Percentiles rank a stretch among this genome's conserved stretches.
phyloP scores from a whole-genome alignment of 2,797 vertebrate genomes.

The Sebastiscus albofasciatus region DNA sequence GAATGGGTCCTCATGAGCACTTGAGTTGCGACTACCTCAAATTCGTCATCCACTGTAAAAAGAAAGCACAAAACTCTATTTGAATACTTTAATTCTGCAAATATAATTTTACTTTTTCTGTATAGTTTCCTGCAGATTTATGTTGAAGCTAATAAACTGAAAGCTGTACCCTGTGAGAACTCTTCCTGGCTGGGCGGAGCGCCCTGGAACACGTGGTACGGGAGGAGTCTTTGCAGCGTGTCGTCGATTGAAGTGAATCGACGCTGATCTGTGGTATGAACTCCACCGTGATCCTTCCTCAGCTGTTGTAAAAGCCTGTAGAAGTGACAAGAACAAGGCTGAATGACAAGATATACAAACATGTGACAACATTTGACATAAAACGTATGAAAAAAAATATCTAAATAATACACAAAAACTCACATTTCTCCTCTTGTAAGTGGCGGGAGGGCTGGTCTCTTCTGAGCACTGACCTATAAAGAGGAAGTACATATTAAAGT shows the following conservation, averaged over 20 bases:
- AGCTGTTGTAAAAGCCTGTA: conserved; percentile 91
- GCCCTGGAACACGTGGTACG: conserved; percentile 96
- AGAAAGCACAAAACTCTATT: not conserved
- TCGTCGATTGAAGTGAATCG: conserved; percentile 89
- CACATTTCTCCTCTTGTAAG: conserved; percentile 95
- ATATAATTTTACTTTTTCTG: not conserved
- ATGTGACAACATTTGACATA: not conserved
- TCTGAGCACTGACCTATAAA: conserved; percentile 81
- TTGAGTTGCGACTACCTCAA: conserved; percentile 91
- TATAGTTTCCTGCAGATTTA: not conserved
- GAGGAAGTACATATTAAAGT: not conserved
- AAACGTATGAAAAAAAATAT: not conserved
- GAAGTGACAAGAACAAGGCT: not conserved
- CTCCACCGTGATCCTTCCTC: conserved; percentile 88
- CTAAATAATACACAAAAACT: conserved; percentile 44
- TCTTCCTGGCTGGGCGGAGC: conserved; percentile 89
- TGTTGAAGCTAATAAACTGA: not conserved
- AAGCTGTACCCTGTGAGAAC: conserved; percentile 87
- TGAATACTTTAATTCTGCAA: not conserved
- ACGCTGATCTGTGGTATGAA: conserved; percentile 86
- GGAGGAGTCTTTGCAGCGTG: conserved; percentile 89
- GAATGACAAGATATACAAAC: not conserved
- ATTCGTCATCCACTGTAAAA: conserved; percentile 87
- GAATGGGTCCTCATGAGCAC: conserved; percentile 93
- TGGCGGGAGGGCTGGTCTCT: conserved; percentile 88